Base-by-base conservation (phyloP, 37 sponge, comb jelly and placozoan species). In the Agelas oroides region DNA sequence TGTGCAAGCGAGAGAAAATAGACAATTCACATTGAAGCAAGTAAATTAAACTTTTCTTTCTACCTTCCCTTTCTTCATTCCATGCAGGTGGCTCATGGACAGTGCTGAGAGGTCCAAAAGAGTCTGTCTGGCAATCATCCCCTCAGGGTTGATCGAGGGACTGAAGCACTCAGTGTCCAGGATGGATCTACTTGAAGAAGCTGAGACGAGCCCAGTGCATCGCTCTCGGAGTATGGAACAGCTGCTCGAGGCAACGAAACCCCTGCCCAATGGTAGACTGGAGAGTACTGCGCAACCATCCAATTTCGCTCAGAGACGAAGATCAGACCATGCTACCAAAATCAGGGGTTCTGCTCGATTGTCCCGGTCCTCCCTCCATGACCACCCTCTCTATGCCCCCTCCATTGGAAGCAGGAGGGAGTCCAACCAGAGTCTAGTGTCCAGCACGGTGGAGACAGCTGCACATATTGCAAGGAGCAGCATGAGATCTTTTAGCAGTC, bases 1-100 rank as follows among this genome's bases (percentile, higher is more conserved):
- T n/a, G n/a, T n/a, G n/a, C n/a, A n/a, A n/a, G n/a, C n/a, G n/a
- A n/a, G n/a, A n/a, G n/a, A n/a, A n/a, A n/a, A n/a, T n/a, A n/a
- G n/a, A n/a, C n/a, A n/a, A n/a, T n/a, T n/a, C n/a, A n/a, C n/a
- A n/a, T n/a, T n/a, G n/a, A n/a, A n/a, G n/a, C n/a, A n/a, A n/a
- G n/a, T n/a, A n/a, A n/a, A n/a, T n/a, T n/a, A n/a, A n/a, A n/a
- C n/a, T n/a, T n/a, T n/a, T n/a, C n/a, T n/a, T n/a, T n/a, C n/a
- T n/a, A n/a, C n/a, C n/a, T n/a, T n/a, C n/a, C n/a, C n/a, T n/a
- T n/a, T n/a, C n/a, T n/a, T n/a, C n/a, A n/a, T n/a, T n/a, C 46
- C 46, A 19, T 38, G 8, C 40, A 95, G 96, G 76, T 95, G 96
- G 96, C 63, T 95, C 25, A 59, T 95, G 63, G 87, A 89, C 14